Base-by-base conservation (phyloP, 1,140 invertebrate species). In the Linepithema humile region DNA sequence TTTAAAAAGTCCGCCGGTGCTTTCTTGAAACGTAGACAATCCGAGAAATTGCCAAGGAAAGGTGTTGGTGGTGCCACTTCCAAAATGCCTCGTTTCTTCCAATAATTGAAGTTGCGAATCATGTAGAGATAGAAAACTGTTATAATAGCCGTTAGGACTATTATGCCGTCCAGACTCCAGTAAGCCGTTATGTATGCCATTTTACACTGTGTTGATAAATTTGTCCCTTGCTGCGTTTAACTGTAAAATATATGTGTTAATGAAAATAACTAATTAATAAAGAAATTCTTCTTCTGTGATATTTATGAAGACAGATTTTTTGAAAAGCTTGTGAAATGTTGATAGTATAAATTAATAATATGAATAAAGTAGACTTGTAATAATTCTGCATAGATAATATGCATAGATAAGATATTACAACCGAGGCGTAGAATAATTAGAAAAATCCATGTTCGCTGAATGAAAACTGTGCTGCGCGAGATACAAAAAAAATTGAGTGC, bases 71-170 rank as follows among this genome's bases (percentile, higher is more conserved):
- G 38, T 57, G 20, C 3, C 0, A 92, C 1, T 69, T 93, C 90
- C 6, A 69, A 35, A 0, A 95, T 72, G 0, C 90, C 92, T 1
- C 83, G 86, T 50, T 93, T 91, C 53, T 90, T 90, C 94, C 93
- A 95, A 40, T 95, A 92, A 0, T 93, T 92, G 35, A 93, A 94
- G 12, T 94, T 91, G 20, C 91, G 87, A 0, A 90, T 93, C 67
- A 90, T 75, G 35, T 89, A 94, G 0, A 93, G 35, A 23, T 94
- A 94, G 0, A 57, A 55, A 3, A 29, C 15, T 69, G 55, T 29
- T 3, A 80, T 20, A 3, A 75, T 5, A 0, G 45, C 38, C 0
- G 32, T 5, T 5, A 86, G 6, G 10, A 86, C 6, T 6, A 88
- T n/a, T 1, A 90, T 9, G 4, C 26, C 38, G 7, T 87, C 88